phyloP scores from a whole-genome alignment of 2,888 invertebrate genomes.

The Acanthosepion pharaonis region DNA sequence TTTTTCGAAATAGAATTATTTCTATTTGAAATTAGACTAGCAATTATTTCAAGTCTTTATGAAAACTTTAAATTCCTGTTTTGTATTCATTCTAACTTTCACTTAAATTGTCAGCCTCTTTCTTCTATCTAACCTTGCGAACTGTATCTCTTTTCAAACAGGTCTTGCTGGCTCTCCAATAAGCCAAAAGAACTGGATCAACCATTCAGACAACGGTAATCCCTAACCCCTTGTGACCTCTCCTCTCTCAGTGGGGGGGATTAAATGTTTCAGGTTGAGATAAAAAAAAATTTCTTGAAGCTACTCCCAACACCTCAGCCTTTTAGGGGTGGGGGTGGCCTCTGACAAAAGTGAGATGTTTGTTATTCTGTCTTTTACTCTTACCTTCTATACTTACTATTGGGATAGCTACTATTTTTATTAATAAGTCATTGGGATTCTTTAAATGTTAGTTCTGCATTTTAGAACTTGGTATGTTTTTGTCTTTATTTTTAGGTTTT shows the following conservation, averaged over 20 bases:
- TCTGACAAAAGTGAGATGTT: background rate
- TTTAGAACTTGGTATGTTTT: background rate
- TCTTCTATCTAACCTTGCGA: background rate
- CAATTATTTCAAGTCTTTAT: background rate
- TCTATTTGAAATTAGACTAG: background rate
- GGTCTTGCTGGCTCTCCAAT: conserved; percentile 9
- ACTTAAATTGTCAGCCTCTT: background rate
- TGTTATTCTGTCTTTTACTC: background rate
- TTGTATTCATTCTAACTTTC: background rate
- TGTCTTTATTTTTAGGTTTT: no score
- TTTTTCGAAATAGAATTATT: background rate
- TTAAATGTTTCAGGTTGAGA: no score
- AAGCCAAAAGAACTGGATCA: conserved; percentile 10
- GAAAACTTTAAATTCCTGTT: background rate
- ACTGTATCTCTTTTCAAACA: background rate
- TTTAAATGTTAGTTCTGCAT: background rate
- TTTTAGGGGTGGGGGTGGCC: background rate
- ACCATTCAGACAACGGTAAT: conserved; percentile 21
- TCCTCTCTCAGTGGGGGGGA: background rate
- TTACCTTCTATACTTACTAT: no score
- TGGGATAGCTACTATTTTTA: no score
- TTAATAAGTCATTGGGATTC: no score
- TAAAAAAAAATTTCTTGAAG: background rate
- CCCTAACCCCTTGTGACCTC: background rate
- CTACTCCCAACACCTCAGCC: background rate